phyloP scores from a whole-genome alignment of 1,140 invertebrate species.

The Limonius californicus region DNA sequence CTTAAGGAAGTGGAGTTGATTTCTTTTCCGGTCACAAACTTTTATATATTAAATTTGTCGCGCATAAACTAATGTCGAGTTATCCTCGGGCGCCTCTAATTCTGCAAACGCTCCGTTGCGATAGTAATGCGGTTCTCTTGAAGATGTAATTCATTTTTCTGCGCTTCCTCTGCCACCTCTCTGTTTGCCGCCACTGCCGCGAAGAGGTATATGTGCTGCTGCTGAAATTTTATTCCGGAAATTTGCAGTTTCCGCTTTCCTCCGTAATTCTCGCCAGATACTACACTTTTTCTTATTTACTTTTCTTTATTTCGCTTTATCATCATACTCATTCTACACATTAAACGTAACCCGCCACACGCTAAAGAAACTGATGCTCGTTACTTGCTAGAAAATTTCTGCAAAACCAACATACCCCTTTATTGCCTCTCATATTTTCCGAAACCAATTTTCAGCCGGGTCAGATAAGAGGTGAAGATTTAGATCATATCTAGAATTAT shows the following conservation, averaged over 20 bases:
- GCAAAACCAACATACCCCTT: no score
- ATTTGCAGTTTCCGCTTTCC: constrained; percentile 4
- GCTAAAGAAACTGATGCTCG: no score
- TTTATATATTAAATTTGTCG: constrained; percentile 15
- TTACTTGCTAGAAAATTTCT: no score
- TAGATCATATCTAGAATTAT: no score
- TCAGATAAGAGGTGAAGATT: no score
- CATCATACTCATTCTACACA: no score
- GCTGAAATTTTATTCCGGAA: constrained; percentile 2
- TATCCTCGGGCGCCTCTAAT: constrained; percentile 7
- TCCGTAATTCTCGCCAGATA: background rate
- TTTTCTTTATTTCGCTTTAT: background rate
- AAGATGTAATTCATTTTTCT: constrained; percentile 5
- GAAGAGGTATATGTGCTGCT: background rate
- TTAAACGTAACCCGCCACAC: background rate
- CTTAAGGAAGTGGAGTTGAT: constrained; percentile 10
- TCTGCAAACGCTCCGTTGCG: background rate
- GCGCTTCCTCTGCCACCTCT: background rate
- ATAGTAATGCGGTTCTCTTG: constrained; percentile 8
- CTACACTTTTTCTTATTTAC: constrained; percentile 1
- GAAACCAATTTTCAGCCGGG: no score
- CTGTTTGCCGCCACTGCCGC: background rate
- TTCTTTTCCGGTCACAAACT: constrained; percentile 14
- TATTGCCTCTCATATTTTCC: no score
- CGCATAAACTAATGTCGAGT: constrained; percentile 11